Evolutionary conservation across 2,888 invertebrate species (phyloP).

Genomic region (Drosophila lutescens): DNA sequence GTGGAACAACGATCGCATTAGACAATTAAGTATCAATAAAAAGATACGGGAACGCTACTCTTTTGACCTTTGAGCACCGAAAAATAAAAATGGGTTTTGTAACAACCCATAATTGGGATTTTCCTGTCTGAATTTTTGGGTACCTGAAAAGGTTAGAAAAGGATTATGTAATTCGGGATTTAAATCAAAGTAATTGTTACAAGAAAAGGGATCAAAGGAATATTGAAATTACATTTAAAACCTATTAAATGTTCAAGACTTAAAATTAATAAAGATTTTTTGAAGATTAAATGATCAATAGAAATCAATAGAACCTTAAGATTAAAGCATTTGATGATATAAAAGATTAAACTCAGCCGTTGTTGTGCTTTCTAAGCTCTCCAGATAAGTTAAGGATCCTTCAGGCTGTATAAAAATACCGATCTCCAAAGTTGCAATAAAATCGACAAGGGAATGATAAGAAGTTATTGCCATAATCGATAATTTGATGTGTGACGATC

Average conservation of each 20-base stretch:
- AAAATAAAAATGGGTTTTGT: constrained; percentile 1
- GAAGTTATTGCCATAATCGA: constrained; percentile 32
- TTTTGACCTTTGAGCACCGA: constrained; percentile 8
- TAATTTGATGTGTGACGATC: constrained; percentile 39
- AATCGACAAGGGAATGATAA: constrained; percentile 18
- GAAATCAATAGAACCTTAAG: no score
- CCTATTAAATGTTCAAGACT: no score
- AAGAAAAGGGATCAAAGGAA: not conserved
- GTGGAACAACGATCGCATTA: constrained; percentile 65
- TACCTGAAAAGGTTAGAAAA: constrained; percentile 12
- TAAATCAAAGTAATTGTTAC: constrained; percentile 1
- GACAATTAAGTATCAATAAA: constrained; percentile 42
- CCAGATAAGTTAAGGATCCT: constrained; percentile 1
- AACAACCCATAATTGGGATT: constrained; percentile 19
- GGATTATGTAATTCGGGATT: constrained; percentile 5
- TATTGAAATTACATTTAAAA: not conserved
- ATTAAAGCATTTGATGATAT: not conserved
- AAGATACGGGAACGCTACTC: constrained; percentile 14
- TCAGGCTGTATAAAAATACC: constrained; percentile 11
- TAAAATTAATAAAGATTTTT: no score
- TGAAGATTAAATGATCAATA: no score
- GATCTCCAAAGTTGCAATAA: constrained; percentile 2
- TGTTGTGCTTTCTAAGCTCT: not conserved
- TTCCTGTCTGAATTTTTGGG: constrained; percentile 11
- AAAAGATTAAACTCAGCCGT: not conserved